Conservation (phyloP, 2,113 vertebrate species). For the Cottus gobio region DNA sequence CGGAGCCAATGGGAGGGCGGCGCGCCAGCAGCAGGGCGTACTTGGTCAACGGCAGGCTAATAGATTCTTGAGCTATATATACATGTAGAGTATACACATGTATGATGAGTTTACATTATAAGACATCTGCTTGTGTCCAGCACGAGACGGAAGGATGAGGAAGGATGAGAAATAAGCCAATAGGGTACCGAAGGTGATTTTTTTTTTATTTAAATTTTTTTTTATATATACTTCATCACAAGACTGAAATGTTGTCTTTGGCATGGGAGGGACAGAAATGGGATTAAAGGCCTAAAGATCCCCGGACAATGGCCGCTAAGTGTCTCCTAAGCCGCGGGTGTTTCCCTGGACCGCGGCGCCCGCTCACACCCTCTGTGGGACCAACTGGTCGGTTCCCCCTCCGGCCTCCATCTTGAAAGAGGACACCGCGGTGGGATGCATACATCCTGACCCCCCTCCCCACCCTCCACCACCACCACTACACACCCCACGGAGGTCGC, state of each 20-base stretch:
- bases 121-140: too few relatives aligned
- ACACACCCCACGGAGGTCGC: slow-evolving; percentile 56
- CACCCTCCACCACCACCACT: too few relatives aligned
- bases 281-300: accelerated
- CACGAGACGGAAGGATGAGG: too few relatives aligned
- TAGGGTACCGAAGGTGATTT: not conserved
- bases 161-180: not conserved
- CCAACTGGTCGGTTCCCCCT: slow-evolving; percentile 69
- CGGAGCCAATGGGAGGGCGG: slow-evolving; percentile 60
- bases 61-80: slow-evolving; percentile 34
- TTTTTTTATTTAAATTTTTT: too few relatives aligned
- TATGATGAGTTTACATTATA: too few relatives aligned
- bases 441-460: slow-evolving; percentile 56
- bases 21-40: slow-evolving; percentile 31
- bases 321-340: slow-evolving; percentile 3
- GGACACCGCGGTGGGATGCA: slow-evolving; percentile 77
- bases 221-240: not conserved
- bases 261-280: not conserved
- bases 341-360: slow-evolving; percentile 18
- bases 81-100: too few relatives aligned
- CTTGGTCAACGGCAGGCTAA: slow-evolving; percentile 47
- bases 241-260: not conserved
- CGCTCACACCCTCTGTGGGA: slow-evolving; percentile 28
- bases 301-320: not conserved
- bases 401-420: slow-evolving; percentile 69